Percentiles rank a stretch among this genome's conserved stretches.
Conservation (phyloP, 2,797 vertebrate species). For the Pristis pectinata region DNA sequence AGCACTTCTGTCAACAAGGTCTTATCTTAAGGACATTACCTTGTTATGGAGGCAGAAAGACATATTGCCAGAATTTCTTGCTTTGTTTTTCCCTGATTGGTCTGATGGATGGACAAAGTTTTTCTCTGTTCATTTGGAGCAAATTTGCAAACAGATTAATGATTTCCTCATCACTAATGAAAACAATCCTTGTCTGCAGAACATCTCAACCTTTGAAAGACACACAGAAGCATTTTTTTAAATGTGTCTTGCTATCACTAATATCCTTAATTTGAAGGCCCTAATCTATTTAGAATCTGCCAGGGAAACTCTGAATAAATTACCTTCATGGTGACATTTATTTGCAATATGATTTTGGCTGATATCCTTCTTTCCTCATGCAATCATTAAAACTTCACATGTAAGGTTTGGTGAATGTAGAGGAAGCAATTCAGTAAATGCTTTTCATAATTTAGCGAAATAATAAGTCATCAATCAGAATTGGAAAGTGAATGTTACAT, state of each 20-base stretch:
- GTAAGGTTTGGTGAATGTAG: not conserved
- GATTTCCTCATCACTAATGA: not conserved
- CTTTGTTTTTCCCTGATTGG: not conserved
- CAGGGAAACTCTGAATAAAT: slow-evolving; percentile 6
- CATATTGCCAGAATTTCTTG: not conserved
- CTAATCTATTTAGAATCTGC: not conserved
- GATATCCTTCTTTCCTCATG: not conserved
- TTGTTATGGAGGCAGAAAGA: not conserved
- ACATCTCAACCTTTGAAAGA: not conserved
- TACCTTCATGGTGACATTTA: slow-evolving; percentile 12
- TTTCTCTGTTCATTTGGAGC: not conserved
- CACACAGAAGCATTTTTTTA: not conserved
- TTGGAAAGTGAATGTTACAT: not conserved
- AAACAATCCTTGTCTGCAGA: not conserved
- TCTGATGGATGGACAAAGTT: not conserved
- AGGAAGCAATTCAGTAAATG: not conserved
- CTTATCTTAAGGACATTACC: not conserved
- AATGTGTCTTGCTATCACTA: not conserved
- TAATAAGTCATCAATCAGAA: not conserved
- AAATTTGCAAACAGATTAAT: not conserved
- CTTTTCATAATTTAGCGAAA: slow-evolving; percentile 8
- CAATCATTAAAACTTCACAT: not conserved
- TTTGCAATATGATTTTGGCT: not conserved
- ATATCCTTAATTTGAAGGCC: not conserved
- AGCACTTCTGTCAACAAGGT: not conserved